Conservation (phyloP, 2,113 vertebrate species). For the Hucho hucho region DNA sequence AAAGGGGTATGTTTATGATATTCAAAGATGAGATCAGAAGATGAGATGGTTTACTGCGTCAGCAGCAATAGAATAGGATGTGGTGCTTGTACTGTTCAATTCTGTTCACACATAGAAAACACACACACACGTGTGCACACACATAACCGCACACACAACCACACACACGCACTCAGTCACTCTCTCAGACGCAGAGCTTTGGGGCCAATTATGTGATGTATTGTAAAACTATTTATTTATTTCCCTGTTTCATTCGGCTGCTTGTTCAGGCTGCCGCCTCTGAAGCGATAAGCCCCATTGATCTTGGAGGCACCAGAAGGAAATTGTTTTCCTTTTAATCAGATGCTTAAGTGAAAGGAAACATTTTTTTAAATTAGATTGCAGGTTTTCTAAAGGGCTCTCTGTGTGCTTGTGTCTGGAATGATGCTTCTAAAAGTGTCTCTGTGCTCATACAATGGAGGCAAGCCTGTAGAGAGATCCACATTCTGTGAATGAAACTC, state of each 20-base stretch:
- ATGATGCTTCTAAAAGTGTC: too few relatives aligned
- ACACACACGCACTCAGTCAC: neutral
- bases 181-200: neutral
- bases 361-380: constrained; percentile 32
- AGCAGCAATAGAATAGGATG: too few relatives aligned
- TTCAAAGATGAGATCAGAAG: too few relatives aligned
- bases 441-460: too few relatives aligned
- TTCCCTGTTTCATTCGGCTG: constrained; percentile 28
- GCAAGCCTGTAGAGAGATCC: too few relatives aligned
- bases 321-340: constrained; percentile 67
- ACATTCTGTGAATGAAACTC: constrained; percentile 1
- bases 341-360: constrained; percentile 51
- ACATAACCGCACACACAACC: too few relatives aligned
- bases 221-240: constrained; percentile 10
- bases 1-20: too few relatives aligned
- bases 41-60: too few relatives aligned
- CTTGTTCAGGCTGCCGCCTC: constrained; percentile 40
- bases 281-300: constrained; percentile 55
- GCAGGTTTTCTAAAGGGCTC: constrained; percentile 13
- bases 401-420: too few relatives aligned
- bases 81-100: too few relatives aligned
- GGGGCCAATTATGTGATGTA: constrained; percentile 32
- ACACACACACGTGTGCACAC: neutral
- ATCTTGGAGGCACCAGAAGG: constrained; percentile 52
- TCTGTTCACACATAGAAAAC: too few relatives aligned